phyloP scores from a whole-genome alignment of 2,888 invertebrate species.

The Sicus ferrugineus region DNA sequence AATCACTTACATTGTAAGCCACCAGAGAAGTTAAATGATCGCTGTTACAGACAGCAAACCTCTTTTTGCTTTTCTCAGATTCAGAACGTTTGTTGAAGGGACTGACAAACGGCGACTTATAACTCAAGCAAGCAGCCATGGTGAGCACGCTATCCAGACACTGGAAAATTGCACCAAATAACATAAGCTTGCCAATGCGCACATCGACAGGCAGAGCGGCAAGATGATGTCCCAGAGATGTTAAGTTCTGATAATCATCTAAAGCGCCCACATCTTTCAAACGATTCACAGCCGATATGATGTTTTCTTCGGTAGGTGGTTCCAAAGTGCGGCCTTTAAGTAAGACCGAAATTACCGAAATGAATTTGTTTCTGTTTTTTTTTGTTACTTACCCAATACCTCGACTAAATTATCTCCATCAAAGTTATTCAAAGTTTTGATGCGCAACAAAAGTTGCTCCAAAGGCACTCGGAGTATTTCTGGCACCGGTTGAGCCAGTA shows the following conservation, averaged over 20 bases:
- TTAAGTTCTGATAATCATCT: slow-evolving; percentile 76
- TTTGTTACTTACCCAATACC: slow-evolving; percentile 49
- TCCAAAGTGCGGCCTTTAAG: slow-evolving; percentile 68
- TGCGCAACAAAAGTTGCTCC: slow-evolving; percentile 80
- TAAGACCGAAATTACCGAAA: neutral
- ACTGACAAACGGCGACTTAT: slow-evolving; percentile 80
- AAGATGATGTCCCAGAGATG: slow-evolving; percentile 86
- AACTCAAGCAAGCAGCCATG: slow-evolving; percentile 84
- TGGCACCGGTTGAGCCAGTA: slow-evolving; percentile 80
- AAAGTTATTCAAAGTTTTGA: slow-evolving; percentile 71
- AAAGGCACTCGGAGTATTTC: slow-evolving; percentile 91
- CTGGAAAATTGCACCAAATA: slow-evolving; percentile 89
- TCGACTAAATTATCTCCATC: slow-evolving; percentile 52
- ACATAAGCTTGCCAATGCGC: slow-evolving; percentile 88
- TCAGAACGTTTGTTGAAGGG: slow-evolving; percentile 77
- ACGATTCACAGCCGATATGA: slow-evolving; percentile 74
- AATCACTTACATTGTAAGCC: slow-evolving; percentile 76
- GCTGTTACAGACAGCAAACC: slow-evolving; percentile 81
- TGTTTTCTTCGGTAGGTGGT: slow-evolving; percentile 74
- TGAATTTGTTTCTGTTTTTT: neutral
- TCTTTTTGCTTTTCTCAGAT: slow-evolving; percentile 76
- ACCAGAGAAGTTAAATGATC: slow-evolving; percentile 88
- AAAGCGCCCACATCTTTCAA: slow-evolving; percentile 82
- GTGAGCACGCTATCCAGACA: slow-evolving; percentile 93
- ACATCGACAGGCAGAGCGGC: slow-evolving; percentile 91